phyloP scores from a whole-genome alignment of 2,113 vertebrate genomes.

The Ictalurus furcatus region DNA sequence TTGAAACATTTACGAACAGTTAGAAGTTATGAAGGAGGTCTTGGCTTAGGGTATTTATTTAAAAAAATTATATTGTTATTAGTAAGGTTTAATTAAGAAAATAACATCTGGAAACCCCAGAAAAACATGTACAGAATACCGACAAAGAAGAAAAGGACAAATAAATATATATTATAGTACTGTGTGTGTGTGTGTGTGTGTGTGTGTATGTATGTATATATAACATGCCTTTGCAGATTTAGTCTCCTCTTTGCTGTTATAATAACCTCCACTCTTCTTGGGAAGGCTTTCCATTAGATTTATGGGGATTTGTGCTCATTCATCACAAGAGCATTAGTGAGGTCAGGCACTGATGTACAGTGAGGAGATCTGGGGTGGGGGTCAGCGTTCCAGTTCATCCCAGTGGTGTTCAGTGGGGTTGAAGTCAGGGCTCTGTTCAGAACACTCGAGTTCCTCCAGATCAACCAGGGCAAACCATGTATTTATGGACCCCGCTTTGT shows the following conservation, averaged over 20 bases:
- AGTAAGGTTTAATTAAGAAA: not conserved
- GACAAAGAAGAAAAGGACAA: not conserved
- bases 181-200: too few relatives aligned
- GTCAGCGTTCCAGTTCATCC: too few relatives aligned
- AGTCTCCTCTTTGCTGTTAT: too few relatives aligned
- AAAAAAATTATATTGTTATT: not conserved
- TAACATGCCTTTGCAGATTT: too few relatives aligned
- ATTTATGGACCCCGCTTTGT: not conserved
- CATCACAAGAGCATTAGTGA: not conserved
- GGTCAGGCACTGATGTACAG: not conserved
- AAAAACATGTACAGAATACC: not conserved
- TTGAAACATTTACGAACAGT: not conserved
- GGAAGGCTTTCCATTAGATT: not conserved
- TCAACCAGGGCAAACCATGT: not conserved
- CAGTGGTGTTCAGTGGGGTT: not conserved
- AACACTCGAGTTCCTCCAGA: not conserved
- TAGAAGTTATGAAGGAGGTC: not conserved
- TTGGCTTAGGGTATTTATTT: not conserved
- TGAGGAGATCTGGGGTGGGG: not conserved
- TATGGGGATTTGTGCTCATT: not conserved
- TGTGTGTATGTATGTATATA: too few relatives aligned
- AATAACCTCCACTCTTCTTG: not conserved
- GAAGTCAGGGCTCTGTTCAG: not conserved
- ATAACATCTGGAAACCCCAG: too few relatives aligned
- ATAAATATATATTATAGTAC: too few relatives aligned